Evolutionary conservation across 2,888 invertebrate species (phyloP), one percentile per base, ranked within the genome.

Genomic region (Volucella inflata): DNA sequence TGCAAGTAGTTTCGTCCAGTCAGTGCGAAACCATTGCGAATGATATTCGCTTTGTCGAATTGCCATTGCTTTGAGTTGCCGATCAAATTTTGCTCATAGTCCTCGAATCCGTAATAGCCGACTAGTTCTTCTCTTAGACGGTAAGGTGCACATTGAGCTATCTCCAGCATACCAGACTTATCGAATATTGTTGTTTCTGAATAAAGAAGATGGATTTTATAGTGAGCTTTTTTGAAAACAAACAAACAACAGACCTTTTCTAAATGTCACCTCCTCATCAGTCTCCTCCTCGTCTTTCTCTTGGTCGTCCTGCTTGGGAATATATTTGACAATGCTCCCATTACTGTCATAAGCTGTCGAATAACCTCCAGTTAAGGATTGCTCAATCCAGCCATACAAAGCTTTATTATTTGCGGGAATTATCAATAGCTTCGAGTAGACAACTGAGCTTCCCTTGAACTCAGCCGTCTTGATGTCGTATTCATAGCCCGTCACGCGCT

Each of bases 101-200:
- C 65, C 38, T 79, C 79, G n/a, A 79, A 79, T 12, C 79, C 79
- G 4, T 60, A 67, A 17, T 79, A 79, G 8, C 59, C 60, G 17
- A 72, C 59, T 2, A n/a, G 8, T 2, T 79, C 59, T 16, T 65
- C 53, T 4, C 16, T 1, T 2, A 42, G 12, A 9, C 38, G 16
- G 36, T 42, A 72, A 30, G 72, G 72, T 11, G 65, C 48, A 46
- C 46, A 65, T n/a, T 59, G 36, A 1, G 72, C 72, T 12, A 79
- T 64, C 12, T 72, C 60, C 1, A 72, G 44, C 2, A 2, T 14
- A 21, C 72, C 67, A 44, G 57, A 14, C 46, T 51, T 59, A 36
- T 67, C 72, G 57, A 44, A 71, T 10, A 71, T 62, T 1, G 60
- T 78, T 55, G 64, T 70, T 14, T 46, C 75, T 76, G 21, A 14